A percentile compares a stretch with the other conserved stretches of the same genome.
These are phyloP conservation scores for Dicerorhinus sumatrensis DNA, from an alignment of 2,113 vertebrate genomes.

Conservation along the genomic window DNA sequence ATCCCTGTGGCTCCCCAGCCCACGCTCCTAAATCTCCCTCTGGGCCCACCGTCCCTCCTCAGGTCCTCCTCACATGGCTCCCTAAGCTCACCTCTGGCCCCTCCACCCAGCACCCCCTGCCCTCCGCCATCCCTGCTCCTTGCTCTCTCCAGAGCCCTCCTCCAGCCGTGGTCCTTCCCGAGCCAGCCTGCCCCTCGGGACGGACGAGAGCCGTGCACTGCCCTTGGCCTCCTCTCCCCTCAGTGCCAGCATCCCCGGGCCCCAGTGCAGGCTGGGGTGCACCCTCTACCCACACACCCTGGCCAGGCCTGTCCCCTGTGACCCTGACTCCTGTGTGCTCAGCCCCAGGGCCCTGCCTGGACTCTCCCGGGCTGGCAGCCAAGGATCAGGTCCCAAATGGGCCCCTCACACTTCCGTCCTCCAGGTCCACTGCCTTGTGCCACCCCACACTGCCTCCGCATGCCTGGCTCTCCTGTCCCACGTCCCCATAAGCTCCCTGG, in stretches of 20 bases:
- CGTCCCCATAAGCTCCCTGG: fast-evolving
- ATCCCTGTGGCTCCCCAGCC: background rate
- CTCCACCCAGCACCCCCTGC: background rate
- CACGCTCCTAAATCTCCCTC: background rate
- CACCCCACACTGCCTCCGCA: fast-evolving
- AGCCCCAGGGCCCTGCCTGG: background rate
- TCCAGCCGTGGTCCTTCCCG: background rate
- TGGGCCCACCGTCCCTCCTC: too few relatives aligned
- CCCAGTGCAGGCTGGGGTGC: background rate
- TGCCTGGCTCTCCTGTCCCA: too few relatives aligned
- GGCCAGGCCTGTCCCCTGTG: too few relatives aligned
- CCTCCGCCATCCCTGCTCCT: background rate
- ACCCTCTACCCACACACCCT: background rate
- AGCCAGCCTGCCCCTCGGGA: background rate
- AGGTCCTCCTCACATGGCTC: background rate
- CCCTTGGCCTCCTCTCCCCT: background rate
- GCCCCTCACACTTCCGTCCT: fast-evolving
- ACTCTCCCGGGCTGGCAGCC: too few relatives aligned
- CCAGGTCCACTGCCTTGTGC: fast-evolving
- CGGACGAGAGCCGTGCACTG: background rate
- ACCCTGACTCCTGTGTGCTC: fast-evolving
- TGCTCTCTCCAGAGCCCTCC: background rate
- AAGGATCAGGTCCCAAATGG: fast-evolving
- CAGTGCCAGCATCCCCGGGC: too few relatives aligned
- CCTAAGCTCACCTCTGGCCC: too few relatives aligned